A percentile compares a stretch with the other conserved stretches of the same genome.
Conservation (phyloP, 2,113 vertebrate species). For the Mionectes macconnelli region DNA sequence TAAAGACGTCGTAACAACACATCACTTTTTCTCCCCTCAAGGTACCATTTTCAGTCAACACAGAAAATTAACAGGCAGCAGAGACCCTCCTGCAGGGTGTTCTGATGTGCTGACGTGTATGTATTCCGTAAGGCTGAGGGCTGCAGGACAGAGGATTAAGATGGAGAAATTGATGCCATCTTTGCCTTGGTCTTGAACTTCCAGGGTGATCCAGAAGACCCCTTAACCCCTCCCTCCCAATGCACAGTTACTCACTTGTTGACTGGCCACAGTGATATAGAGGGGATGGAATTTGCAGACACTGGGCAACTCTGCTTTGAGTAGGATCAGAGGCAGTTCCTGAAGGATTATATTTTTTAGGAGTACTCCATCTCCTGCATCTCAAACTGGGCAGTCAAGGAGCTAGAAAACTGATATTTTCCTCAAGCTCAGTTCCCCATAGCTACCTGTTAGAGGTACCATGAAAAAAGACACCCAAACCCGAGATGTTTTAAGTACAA, state of each 20-base stretch:
- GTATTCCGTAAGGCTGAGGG: background rate
- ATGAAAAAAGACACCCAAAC: background rate
- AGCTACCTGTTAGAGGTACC: fast-evolving
- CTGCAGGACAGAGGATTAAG: background rate
- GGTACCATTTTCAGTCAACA: background rate
- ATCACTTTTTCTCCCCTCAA: background rate
- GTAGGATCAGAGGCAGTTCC: background rate
- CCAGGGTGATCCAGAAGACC: background rate
- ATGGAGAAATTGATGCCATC: background rate
- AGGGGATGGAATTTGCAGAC: background rate
- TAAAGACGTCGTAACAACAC: background rate
- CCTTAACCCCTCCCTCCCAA: background rate
- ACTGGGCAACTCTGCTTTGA: background rate
- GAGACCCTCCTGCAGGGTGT: background rate
- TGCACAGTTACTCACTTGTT: background rate
- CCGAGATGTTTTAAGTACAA: background rate
- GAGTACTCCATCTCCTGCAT: background rate
- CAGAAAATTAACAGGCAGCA: background rate
- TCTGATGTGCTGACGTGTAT: background rate
- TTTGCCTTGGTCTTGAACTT: background rate
- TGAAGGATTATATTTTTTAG: background rate
- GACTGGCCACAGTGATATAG: background rate
- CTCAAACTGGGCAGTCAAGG: background rate
- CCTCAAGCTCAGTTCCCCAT: background rate
- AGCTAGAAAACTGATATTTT: background rate